Conservation (phyloP, 2,888 invertebrate genomes). For the Lithophane socia region DNA sequence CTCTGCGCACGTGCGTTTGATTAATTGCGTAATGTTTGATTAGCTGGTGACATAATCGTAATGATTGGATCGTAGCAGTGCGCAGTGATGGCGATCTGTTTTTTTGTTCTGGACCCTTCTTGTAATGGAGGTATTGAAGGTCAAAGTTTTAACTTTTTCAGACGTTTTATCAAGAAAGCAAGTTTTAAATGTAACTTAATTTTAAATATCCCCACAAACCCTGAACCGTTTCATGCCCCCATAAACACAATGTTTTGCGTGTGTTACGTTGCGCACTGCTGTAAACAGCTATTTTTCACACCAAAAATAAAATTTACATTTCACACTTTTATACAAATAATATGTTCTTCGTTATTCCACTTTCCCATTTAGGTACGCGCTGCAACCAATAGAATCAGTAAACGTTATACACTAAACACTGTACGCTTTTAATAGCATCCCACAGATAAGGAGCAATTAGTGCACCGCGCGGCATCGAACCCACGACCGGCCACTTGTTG, state of each 20-base stretch:
- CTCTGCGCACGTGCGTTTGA: neutral
- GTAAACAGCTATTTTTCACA: too few species aligned
- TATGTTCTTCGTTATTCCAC: neutral
- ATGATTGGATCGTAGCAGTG: neutral
- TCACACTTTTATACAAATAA: neutral
- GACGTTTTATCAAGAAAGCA: too few species aligned
- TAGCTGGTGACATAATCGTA: neutral
- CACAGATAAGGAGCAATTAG: constrained; percentile 49
- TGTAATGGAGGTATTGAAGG: too few species aligned
- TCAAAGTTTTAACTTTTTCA: too few species aligned
- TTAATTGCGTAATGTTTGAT: constrained; percentile 12
- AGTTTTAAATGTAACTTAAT: too few species aligned
- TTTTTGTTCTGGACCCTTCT: too few species aligned
- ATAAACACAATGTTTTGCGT: too few species aligned
- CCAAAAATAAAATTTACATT: neutral
- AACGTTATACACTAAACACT: constrained; percentile 6
- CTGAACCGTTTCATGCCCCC: too few species aligned
- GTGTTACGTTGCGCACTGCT: too few species aligned
- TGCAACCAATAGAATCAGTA: constrained; percentile 1
- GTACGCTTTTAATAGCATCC: constrained; percentile 6
- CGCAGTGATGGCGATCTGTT: neutral
- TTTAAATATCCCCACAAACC: too few species aligned
- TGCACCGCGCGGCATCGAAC: constrained; percentile 47
- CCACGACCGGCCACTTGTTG: constrained; percentile 51
- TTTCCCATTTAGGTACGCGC: neutral